Conservation (phyloP, 2,113 vertebrate genomes). For the Mus spicilegus region DNA sequence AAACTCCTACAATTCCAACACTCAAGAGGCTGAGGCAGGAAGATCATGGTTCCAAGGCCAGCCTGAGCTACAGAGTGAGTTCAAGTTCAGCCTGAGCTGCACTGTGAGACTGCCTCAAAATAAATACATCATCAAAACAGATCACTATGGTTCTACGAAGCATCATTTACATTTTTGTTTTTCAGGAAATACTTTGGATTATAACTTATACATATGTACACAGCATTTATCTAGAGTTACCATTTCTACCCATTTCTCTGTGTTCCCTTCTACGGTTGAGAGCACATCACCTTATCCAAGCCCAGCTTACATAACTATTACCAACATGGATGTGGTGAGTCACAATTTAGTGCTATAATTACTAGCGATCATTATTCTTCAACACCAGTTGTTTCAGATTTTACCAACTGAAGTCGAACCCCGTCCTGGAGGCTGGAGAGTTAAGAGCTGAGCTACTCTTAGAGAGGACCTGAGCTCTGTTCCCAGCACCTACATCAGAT, state of each 20-base stretch:
- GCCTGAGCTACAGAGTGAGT: neutral
- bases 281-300: neutral
- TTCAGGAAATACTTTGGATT: neutral
- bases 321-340: neutral
- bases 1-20: neutral
- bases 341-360: neutral
- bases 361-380: neutral
- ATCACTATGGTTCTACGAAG: neutral
- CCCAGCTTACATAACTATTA: neutral
- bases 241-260: neutral
- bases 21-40: neutral
- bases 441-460: neutral
- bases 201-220: neutral
- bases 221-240: neutral
- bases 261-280: neutral
- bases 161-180: conserved; percentile 41
- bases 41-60: no score
- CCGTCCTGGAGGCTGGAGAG: neutral
- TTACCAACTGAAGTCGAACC: neutral
- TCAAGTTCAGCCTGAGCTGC: neutral
- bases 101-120: neutral
- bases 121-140: neutral
- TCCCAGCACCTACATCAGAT: neutral
- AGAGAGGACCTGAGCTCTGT: neutral
- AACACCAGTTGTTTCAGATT: neutral